Base-by-base conservation (phyloP, 2,797 vertebrate species). In the Decapterus maruadsi region DNA sequence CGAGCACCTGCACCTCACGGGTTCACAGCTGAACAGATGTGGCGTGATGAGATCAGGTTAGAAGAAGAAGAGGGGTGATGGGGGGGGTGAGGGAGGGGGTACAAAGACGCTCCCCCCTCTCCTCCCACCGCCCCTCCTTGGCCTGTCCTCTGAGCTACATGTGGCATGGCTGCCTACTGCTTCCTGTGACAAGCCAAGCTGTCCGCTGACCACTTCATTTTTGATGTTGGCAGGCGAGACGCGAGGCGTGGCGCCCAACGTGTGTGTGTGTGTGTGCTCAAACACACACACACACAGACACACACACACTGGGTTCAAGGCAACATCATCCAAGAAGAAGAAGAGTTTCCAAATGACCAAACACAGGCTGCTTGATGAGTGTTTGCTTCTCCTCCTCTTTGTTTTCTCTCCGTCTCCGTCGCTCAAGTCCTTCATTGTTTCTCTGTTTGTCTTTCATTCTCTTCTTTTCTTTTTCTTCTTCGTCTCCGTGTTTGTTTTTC, bases 131-230 rank as follows among this genome's bases (percentile, higher is more conserved):
- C 75, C 84, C 87, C 87, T 87, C 86, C 91, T 92, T 89, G 91
- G 89, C 85, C 85, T 86, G 89, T 92, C 93, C 92, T 92, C 91
- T 90, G 87, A 90, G 87, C 92, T 88, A 83, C 93, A 90, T 87
- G 91, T 84, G 90, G 92, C 79, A 38, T 0, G 74, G 86, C 86
- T 61, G 82, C 91, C 91, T 62, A 87, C 90, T 85, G 90, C 86
- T 90, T 89, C 83, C 87, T 78, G 84, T 93, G 91, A 93, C 91
- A 93, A 90, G 87, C 92, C 92, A 91, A 91, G 91, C 94, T 93
- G 91, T 92, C 91, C 61, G 81, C 90, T 93, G 93, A 94, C 91
- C 92, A 85, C 94, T 94, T 94, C 92, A 94, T 94, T 89, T 91
- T 72, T 89, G 81, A 86, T 79, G 86, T 75, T 92, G 91, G 90